phyloP scores from a whole-genome alignment of 2,888 invertebrate genomes.

The Volucella inflata region DNA sequence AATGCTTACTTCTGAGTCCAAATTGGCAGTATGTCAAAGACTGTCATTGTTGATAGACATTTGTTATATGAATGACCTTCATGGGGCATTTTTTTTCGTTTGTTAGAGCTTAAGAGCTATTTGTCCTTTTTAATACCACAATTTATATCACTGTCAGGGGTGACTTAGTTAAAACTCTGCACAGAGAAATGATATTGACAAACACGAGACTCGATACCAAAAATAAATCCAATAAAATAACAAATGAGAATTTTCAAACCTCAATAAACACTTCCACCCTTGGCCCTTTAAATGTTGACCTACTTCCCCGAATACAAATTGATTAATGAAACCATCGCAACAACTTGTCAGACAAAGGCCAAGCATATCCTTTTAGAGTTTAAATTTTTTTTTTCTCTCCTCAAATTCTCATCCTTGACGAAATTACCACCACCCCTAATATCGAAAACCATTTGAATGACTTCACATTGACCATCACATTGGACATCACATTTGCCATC shows the following conservation, averaged over 20 bases:
- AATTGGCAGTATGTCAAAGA: too few relatives aligned
- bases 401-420: constrained; percentile 1
- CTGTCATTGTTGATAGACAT: too few relatives aligned
- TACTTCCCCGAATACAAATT: constrained; percentile 41
- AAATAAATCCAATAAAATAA: constrained; percentile 23
- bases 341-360: constrained; percentile 52
- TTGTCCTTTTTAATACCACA: too few relatives aligned
- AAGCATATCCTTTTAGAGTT: constrained; percentile 41
- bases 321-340: constrained; percentile 50
- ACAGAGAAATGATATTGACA: too few relatives aligned
- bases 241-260: background rate
- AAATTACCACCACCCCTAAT: constrained; percentile 14
- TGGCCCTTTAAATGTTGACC: constrained; percentile 30
- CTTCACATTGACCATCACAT: constrained; percentile 48
- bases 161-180: too few relatives aligned
- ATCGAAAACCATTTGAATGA: constrained; percentile 55
- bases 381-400: constrained; percentile 46
- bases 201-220: background rate
- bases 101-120: too few relatives aligned
- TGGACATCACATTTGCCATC: constrained; percentile 44
- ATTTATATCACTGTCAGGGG: too few relatives aligned
- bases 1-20: too few relatives aligned
- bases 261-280: background rate
- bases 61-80: too few relatives aligned
- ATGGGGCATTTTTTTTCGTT: too few relatives aligned